phyloP scores from a whole-genome alignment of 2,888 invertebrate species.

The Drosophila greeni region DNA sequence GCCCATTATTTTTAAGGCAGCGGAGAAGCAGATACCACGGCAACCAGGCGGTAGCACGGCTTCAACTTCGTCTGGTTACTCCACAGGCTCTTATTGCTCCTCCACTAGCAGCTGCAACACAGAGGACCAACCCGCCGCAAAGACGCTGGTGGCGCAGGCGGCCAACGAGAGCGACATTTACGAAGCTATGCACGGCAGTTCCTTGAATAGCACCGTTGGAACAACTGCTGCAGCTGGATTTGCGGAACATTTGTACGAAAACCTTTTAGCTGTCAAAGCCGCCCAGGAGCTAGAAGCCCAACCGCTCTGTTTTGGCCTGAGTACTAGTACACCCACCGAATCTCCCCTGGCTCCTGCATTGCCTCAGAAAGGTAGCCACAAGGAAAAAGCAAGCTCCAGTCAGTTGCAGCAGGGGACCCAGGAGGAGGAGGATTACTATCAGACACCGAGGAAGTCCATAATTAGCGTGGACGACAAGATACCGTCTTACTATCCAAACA shows the following conservation, averaged over 20 bases:
- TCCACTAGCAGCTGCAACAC: constrained; percentile 67
- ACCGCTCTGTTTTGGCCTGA: constrained; percentile 47
- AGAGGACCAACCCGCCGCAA: constrained; percentile 42
- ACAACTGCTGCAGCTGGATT: constrained; percentile 43
- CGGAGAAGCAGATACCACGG: constrained; percentile 8
- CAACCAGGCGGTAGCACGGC: constrained; percentile 53
- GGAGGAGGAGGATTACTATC: constrained; percentile 71
- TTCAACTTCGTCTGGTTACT: constrained; percentile 74
- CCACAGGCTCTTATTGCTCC: constrained; percentile 69
- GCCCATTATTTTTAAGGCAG: constrained; percentile 74
- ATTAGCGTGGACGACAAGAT: constrained; percentile 78
- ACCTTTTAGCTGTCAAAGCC: constrained; percentile 73
- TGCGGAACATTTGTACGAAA: constrained; percentile 75
- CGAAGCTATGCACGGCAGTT: constrained; percentile 69
- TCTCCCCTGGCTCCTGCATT: constrained; percentile 62
- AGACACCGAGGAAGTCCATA: constrained; percentile 76
- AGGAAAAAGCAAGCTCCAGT: constrained; percentile 7
- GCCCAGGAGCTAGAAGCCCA: constrained; percentile 69
- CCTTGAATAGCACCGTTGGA: constrained; percentile 40
- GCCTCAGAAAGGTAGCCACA: constrained; percentile 52
- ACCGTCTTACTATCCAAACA: constrained; percentile 79
- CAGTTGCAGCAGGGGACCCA: background rate
- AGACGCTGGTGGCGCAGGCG: background rate
- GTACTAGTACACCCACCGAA: constrained; percentile 77
- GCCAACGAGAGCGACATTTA: constrained; percentile 72